phyloP scores from a whole-genome alignment of 2,113 vertebrate species.

The Nycticebus coucang region DNA sequence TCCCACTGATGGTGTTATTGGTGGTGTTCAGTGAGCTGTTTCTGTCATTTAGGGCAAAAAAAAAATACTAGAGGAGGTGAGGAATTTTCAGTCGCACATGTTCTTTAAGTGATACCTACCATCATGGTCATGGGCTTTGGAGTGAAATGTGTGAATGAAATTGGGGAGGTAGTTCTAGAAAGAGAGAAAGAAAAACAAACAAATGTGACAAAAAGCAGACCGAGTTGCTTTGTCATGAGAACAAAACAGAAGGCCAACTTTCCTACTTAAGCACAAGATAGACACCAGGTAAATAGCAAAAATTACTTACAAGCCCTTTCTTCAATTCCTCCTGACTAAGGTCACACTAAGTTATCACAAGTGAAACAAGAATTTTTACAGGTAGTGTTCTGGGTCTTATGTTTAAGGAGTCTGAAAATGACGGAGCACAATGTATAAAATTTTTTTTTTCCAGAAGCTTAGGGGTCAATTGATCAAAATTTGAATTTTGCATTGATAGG shows the following conservation, averaged over 20 bases:
- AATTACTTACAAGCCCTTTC: neutral
- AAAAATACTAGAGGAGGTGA: neutral
- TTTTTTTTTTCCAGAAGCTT: neutral
- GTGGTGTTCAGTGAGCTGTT: neutral
- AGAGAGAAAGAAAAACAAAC: neutral
- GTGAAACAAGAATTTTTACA: neutral
- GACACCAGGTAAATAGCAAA: neutral
- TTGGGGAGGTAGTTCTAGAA: neutral
- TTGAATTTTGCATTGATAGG: neutral
- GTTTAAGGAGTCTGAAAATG: neutral
- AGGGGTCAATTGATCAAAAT: neutral
- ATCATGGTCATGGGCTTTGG: neutral
- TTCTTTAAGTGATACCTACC: neutral
- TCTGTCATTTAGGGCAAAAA: neutral
- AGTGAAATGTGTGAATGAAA: neutral
- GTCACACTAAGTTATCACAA: neutral
- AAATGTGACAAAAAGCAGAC: neutral
- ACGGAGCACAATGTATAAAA: neutral
- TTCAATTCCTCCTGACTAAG: neutral
- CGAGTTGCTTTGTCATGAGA: neutral
- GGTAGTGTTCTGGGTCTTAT: neutral
- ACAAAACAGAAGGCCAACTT: neutral
- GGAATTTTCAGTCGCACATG: neutral
- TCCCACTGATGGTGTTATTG: neutral
- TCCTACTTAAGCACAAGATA: neutral